A percentile compares a stretch with the other conserved stretches of the same genome.
phyloP scores from a whole-genome alignment of 2,888 invertebrate genomes.

The Drosophila limbata region DNA sequence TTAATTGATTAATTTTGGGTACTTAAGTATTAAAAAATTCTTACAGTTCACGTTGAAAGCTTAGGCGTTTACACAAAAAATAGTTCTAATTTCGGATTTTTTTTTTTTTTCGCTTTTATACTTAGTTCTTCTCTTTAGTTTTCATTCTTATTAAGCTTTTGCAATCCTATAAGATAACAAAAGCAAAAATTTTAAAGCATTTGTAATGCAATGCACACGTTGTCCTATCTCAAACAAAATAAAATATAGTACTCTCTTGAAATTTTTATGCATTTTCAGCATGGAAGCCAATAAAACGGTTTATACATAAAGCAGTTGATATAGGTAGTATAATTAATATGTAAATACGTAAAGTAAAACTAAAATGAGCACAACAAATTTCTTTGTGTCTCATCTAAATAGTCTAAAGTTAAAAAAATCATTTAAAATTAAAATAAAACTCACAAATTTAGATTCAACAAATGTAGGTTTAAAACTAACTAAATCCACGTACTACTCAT shows the following conservation, averaged over 20 bases:
- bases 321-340: slow-evolving; percentile 29
- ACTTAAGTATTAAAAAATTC: slow-evolving; percentile 66
- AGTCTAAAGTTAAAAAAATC: slow-evolving; percentile 42
- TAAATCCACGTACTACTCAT: slow-evolving; percentile 50
- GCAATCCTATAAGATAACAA: slow-evolving; percentile 16
- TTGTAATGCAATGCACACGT: slow-evolving; percentile 75
- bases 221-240: slow-evolving; percentile 58
- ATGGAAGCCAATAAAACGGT: slow-evolving; percentile 69
- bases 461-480: slow-evolving; percentile 51
- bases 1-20: slow-evolving; percentile 45
- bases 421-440: slow-evolving; percentile 60
- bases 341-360: slow-evolving; percentile 59
- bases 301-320: slow-evolving; percentile 67
- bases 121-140: neutral
- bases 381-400: slow-evolving; percentile 30
- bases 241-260: slow-evolving; percentile 52
- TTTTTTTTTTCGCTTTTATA: slow-evolving; percentile 10
- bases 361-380: slow-evolving; percentile 48
- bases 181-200: slow-evolving; percentile 63
- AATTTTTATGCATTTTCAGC: slow-evolving; percentile 64
- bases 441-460: slow-evolving; percentile 73
- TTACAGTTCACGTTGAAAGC: slow-evolving; percentile 68
- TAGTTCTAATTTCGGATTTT: slow-evolving; percentile 27
- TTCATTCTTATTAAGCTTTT: slow-evolving; percentile 22
- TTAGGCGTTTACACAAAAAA: slow-evolving; percentile 62